phyloP scores from a whole-genome alignment of 2,888 invertebrate species.

The Ariolimax columbianus region DNA sequence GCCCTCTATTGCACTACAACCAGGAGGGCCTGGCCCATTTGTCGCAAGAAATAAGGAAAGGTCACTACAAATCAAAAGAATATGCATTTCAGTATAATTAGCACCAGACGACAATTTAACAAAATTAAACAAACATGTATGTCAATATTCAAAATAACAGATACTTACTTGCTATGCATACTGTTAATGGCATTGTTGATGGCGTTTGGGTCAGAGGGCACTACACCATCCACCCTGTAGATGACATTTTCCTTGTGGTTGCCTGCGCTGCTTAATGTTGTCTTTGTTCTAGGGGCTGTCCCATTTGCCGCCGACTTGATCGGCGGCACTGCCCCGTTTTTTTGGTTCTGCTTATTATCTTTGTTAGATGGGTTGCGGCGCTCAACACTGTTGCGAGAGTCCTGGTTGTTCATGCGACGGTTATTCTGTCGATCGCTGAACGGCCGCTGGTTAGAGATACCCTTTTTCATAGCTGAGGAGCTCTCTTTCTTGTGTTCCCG shows the following conservation, averaged over 20 bases:
- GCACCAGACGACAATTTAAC: no score
- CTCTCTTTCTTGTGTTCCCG: constrained; percentile 55
- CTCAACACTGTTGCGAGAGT: constrained; percentile 54
- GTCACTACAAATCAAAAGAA: no score
- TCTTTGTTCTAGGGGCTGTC: constrained; percentile 62
- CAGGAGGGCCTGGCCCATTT: no score
- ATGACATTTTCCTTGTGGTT: constrained; percentile 77
- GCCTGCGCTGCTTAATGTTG: constrained; percentile 61
- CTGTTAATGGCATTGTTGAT: constrained; percentile 81
- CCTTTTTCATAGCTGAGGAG: constrained; percentile 72
- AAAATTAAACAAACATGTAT: no score
- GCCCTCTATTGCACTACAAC: no score
- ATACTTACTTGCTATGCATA: constrained; percentile 69
- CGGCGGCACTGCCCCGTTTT: constrained; percentile 73
- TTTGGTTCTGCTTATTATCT: constrained; percentile 54
- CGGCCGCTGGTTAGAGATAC: constrained; percentile 78
- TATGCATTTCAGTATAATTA: no score
- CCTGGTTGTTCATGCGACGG: constrained; percentile 54
- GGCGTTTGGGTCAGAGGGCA: constrained; percentile 81
- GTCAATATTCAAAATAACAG: neutral
- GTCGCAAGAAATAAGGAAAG: no score
- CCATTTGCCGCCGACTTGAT: constrained; percentile 65
- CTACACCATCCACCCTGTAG: constrained; percentile 82
- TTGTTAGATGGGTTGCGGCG: constrained; percentile 60
- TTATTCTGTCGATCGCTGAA: constrained; percentile 72